Evolutionary conservation across 2,113 vertebrate genomes (phyloP).

Genomic region (Donacobius atricapilla): DNA sequence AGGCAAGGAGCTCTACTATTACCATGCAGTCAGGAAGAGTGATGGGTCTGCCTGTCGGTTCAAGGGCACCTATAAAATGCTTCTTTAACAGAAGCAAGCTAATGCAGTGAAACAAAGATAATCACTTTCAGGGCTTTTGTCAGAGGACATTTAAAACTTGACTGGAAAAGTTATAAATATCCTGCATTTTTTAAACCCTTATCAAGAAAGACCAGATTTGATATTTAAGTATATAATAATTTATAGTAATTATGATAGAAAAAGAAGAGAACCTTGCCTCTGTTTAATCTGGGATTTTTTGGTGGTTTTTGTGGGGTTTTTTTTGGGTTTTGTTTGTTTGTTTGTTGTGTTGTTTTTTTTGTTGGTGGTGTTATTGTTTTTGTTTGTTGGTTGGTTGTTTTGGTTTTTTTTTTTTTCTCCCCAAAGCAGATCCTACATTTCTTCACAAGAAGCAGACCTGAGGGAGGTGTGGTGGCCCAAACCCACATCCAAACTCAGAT

Average conservation of each 20-base stretch:
- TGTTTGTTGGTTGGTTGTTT: too few species aligned
- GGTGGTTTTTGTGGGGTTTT: too few species aligned
- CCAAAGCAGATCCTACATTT: background rate
- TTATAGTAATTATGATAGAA: background rate
- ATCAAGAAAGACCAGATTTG: background rate
- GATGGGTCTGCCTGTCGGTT: background rate
- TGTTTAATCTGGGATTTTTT: background rate
- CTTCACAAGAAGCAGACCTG: background rate
- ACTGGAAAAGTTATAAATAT: background rate
- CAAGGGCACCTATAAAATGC: background rate
- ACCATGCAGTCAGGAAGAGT: background rate
- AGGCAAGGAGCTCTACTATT: background rate
- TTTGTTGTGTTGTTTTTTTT: too few species aligned
- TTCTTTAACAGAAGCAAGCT: background rate
- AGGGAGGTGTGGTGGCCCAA: background rate
- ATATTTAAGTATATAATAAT: background rate
- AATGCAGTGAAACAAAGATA: background rate
- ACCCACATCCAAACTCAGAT: background rate
- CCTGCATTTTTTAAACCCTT: background rate
- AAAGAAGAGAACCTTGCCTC: background rate
- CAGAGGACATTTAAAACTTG: background rate
- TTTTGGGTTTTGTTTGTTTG: too few species aligned
- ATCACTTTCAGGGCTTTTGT: background rate
- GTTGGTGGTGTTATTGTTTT: too few species aligned
- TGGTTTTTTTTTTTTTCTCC: background rate